Conservation (phyloP, 1,140 invertebrate species). For the Schlechtendalia chinensis region DNA sequence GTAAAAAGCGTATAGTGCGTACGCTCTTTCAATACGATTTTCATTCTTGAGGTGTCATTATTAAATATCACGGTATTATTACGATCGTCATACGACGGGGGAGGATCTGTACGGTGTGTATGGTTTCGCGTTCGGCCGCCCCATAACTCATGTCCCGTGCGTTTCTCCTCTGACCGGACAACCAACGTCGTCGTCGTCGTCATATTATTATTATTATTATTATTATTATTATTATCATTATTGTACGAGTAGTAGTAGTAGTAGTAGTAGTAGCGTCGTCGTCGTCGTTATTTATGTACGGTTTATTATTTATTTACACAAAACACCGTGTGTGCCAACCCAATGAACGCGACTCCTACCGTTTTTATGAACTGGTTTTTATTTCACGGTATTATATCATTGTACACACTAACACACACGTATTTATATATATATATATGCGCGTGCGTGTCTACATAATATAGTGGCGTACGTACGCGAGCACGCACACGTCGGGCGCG, state of each 20-base stretch:
- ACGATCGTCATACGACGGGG: background rate
- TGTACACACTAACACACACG: too few species aligned
- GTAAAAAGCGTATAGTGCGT: background rate
- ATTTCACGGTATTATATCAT: slow-evolving; percentile 30
- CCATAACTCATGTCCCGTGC: slow-evolving; percentile 34
- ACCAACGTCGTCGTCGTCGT: slow-evolving; percentile 13
- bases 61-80: slow-evolving; percentile 10
- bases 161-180: slow-evolving; percentile 26
- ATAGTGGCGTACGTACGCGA: background rate
- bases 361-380: slow-evolving; percentile 49
- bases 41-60: slow-evolving; percentile 45
- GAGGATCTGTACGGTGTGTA: background rate
- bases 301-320: slow-evolving; percentile 50
- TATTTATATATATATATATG: background rate
- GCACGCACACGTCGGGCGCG: slow-evolving; percentile 2
- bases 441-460: background rate
- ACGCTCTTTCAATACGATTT: slow-evolving; percentile 42
- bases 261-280: too few species aligned
- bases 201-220: slow-evolving; percentile 14
- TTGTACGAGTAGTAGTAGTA: slow-evolving; percentile 16
- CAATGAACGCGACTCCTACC: slow-evolving; percentile 47
- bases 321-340: slow-evolving; percentile 45
- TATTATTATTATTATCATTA: background rate
- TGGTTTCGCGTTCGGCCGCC: slow-evolving; percentile 30
- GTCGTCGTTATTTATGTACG: slow-evolving; percentile 47